Conservation (phyloP, 1,140 invertebrate genomes). For the Drosophila micromelanica region DNA sequence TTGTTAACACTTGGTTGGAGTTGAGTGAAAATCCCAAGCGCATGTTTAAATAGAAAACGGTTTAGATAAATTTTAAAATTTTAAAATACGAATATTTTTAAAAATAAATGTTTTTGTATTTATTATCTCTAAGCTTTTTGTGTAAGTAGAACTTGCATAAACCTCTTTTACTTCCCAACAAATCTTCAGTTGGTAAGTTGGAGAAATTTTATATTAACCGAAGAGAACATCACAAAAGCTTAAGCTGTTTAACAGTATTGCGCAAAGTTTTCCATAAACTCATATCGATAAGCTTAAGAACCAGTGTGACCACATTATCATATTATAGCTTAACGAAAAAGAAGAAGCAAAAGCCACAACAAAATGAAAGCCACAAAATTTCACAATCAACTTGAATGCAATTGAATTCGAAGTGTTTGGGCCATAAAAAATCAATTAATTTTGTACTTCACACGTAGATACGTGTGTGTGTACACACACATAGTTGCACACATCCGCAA, state of each 20-base stretch:
- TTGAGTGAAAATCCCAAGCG: not conserved
- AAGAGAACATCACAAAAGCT: too few relatives aligned
- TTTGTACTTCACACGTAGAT: slow-evolving; percentile 66
- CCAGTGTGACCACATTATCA: too few relatives aligned
- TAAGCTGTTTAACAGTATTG: too few relatives aligned
- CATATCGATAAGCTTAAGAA: too few relatives aligned
- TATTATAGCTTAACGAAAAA: too few relatives aligned
- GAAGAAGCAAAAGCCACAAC: not conserved
- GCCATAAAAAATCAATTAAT: slow-evolving; percentile 78
- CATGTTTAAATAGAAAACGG: not conserved
- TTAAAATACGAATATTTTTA: not conserved
- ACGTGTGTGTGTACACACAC: slow-evolving; percentile 21
- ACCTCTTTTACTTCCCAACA: too few relatives aligned
- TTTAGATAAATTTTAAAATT: not conserved
- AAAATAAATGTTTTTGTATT: not conserved
- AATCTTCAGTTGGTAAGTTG: too few relatives aligned
- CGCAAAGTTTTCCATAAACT: too few relatives aligned
- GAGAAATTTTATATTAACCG: too few relatives aligned
- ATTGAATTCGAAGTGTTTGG: slow-evolving; percentile 64
- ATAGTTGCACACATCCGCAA: slow-evolving; percentile 13
- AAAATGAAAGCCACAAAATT: slow-evolving; percentile 29
- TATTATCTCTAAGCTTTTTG: not conserved
- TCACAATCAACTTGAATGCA: slow-evolving; percentile 55
- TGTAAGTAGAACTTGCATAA: too few relatives aligned
- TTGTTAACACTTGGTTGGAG: not conserved